Base-by-base conservation (phyloP, 2,888 invertebrate genomes). In the Ptilodon capucinus region DNA sequence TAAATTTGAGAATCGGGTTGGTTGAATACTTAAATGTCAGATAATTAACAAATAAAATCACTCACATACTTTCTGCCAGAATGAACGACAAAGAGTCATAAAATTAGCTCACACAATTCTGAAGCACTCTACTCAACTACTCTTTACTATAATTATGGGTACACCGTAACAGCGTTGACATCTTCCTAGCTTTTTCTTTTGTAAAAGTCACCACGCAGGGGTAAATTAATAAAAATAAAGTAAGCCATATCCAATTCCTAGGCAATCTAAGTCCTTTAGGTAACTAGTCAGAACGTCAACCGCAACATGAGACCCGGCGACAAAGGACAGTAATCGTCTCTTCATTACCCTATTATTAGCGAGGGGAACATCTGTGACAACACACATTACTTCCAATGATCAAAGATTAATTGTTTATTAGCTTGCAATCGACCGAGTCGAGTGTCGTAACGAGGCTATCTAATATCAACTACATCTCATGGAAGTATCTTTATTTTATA, bases 271-370 rank as follows among this genome's bases (percentile, higher is more conserved):
- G 4, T 32, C 9, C 32, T 32, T 14, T 17, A 16, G 16, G 14
- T 35, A 16, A 6, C 8, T 6, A 2, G 13, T 34, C 38, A 32
- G 16, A 18, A 42, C 40, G 44, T 42, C 40, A 57, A 56, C 54
- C 55, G 56, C 42, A 59, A 61, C 42, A 42, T 47, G 59, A 64
- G 45, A 54, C 62, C 44, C 47, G 17, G 47, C 28, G 54, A 57
- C 65, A 59, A 56, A 60, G 57, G 56, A 58, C 58, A 57, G 57
- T 54, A 60, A 59, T 64, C 60, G 60, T 56, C 51, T 48, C 51
- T 55, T 58, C 59, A 57, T 65, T 51, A 36, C 51, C 11, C 34
- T 44, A 32, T 48, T 48, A 51, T 50, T 46, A 52, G 42, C 35
- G 47, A 58, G 46, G 46, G 44, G 46, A 52, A 39, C 39, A 39